Conservation (phyloP, 2,113 vertebrate genomes). For the Alouatta palliata region DNA sequence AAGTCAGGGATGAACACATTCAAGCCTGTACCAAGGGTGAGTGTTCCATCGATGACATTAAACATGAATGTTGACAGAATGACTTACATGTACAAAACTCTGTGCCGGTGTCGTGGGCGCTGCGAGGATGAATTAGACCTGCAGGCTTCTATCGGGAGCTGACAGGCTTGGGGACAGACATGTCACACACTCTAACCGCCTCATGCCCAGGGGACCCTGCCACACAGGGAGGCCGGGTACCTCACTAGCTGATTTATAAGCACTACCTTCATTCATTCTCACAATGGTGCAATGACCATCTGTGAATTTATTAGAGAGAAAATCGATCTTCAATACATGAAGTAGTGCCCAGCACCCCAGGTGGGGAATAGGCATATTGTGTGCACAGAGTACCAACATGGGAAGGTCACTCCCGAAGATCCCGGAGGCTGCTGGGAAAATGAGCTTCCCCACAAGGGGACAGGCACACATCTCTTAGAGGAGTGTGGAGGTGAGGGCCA, state of each 20-base stretch:
- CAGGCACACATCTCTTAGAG: not conserved
- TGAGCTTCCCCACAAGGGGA: fast-evolving
- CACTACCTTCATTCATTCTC: not conserved
- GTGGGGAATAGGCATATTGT: fast-evolving
- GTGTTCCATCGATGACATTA: fast-evolving
- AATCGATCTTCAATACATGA: too few relatives aligned
- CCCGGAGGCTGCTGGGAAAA: too few relatives aligned
- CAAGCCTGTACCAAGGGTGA: not conserved
- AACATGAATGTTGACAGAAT: fast-evolving
- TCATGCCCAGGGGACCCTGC: fast-evolving
- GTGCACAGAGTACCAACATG: fast-evolving
- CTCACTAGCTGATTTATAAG: fast-evolving
- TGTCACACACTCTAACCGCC: fast-evolving
- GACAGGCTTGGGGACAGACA: not conserved
- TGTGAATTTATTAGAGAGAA: not conserved
- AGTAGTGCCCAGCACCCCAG: fast-evolving
- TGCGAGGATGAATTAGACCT: too few relatives aligned
- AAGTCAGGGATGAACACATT: not conserved
- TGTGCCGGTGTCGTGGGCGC: not conserved
- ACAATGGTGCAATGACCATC: not conserved
- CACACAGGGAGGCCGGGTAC: fast-evolving
- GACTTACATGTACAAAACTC: not conserved
- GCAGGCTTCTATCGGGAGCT: not conserved
- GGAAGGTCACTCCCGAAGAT: not conserved
- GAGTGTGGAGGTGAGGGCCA: fast-evolving